phyloP scores from a whole-genome alignment of 2,888 invertebrate species.

The Marronus borbonicus region DNA sequence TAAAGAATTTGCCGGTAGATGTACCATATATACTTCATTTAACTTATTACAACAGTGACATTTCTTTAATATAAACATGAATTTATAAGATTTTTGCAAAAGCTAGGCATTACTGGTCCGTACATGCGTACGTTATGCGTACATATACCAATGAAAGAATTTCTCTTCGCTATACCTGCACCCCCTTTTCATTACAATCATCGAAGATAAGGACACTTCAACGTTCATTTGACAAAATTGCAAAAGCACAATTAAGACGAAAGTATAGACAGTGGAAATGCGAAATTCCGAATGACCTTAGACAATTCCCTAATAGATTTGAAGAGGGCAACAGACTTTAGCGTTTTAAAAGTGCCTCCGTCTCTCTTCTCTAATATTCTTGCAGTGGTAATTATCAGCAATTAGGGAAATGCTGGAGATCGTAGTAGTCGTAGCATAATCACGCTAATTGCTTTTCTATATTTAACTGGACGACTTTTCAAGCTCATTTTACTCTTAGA shows the following conservation, averaged over 20 bases:
- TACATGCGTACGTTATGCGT: too few relatives aligned
- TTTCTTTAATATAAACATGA: too few relatives aligned
- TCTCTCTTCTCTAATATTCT: constrained; percentile 54
- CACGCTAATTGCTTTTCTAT: constrained; percentile 60
- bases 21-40: too few relatives aligned
- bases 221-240: constrained; percentile 46
- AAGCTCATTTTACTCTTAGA: constrained; percentile 37
- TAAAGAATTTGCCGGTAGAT: too few relatives aligned
- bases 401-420: constrained; percentile 60
- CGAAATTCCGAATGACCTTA: constrained; percentile 50
- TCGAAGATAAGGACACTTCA: constrained; percentile 33
- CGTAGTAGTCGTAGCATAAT: constrained; percentile 57
- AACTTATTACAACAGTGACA: too few relatives aligned
- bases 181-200: background rate
- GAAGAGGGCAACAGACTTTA: constrained; percentile 43
- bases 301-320: constrained; percentile 53
- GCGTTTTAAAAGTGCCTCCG: constrained; percentile 39
- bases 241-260: constrained; percentile 47
- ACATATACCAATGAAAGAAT: background rate
- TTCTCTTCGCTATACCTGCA: background rate
- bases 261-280: constrained; percentile 50
- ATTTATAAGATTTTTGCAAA: too few relatives aligned
- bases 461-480: constrained; percentile 54
- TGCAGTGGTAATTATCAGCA: constrained; percentile 61
- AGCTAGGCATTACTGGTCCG: too few relatives aligned